Percentiles rank a stretch among this genome's conserved stretches.
These are phyloP conservation scores for Rhynchophorus ferrugineus DNA, from an alignment of 1,140 invertebrate genomes.

Conservation along the genomic window DNA sequence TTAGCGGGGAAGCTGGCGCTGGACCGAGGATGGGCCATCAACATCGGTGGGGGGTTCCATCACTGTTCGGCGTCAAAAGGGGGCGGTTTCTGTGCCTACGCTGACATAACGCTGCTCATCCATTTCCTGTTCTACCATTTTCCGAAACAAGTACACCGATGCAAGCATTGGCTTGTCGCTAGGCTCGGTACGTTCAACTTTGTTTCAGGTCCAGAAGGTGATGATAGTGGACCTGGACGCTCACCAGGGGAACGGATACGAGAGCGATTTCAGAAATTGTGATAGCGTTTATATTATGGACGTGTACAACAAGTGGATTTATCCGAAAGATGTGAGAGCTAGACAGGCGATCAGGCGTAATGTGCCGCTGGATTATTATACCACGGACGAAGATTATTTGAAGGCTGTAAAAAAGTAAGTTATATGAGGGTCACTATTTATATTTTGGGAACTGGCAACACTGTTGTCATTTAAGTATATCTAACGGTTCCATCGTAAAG, in stretches of 20 bases:
- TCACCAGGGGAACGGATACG: slow-evolving; percentile 84
- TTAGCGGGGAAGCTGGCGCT: slow-evolving; percentile 72
- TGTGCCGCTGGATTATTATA: slow-evolving; percentile 58
- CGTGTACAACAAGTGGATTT: slow-evolving; percentile 76
- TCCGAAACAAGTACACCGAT: slow-evolving; percentile 33
- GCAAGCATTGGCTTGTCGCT: no score
- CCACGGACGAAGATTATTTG: slow-evolving; percentile 67
- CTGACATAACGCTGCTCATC: slow-evolving; percentile 75
- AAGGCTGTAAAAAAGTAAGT: slow-evolving; percentile 56
- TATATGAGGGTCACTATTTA: slow-evolving; percentile 4
- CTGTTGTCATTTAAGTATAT: no score
- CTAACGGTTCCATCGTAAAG: no score
- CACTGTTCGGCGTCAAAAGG: slow-evolving; percentile 67
- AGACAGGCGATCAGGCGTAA: slow-evolving; percentile 66
- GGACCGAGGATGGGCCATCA: slow-evolving; percentile 78
- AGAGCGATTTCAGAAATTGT: slow-evolving; percentile 67
- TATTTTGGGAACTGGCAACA: no score
- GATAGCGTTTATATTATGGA: slow-evolving; percentile 77
- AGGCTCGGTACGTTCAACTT: no score
- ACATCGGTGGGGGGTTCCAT: slow-evolving; percentile 85
- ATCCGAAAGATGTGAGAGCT: slow-evolving; percentile 68
- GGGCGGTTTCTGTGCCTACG: slow-evolving; percentile 83
- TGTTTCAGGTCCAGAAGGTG: slow-evolving; percentile 50
- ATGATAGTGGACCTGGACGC: slow-evolving; percentile 89
- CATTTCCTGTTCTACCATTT: slow-evolving; percentile 56